Conservation (phyloP, 2,113 vertebrate species). For the Ancistrus triradiatus region DNA sequence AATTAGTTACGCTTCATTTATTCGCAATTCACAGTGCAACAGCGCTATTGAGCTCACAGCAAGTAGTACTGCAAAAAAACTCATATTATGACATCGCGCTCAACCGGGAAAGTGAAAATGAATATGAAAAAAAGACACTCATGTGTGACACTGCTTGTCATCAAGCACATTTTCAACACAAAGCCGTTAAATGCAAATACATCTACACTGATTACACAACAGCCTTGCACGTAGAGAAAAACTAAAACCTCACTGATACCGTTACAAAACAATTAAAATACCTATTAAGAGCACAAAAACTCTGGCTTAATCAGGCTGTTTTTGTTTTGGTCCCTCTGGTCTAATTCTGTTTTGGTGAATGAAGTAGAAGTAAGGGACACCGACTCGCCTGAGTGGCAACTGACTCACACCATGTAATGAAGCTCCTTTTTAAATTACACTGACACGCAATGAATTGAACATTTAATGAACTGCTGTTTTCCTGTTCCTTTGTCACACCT, state of each 20-base stretch:
- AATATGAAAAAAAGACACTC: neutral
- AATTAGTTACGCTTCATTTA: neutral
- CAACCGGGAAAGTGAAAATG: conserved; percentile 11
- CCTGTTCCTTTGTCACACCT: conserved; percentile 17
- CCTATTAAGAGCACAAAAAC: no score
- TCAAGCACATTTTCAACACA: no score
- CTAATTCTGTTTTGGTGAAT: no score
- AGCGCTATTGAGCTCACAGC: neutral
- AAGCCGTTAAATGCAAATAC: no score
- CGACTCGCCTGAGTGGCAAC: conserved; percentile 27
- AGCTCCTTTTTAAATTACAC: conserved; percentile 52
- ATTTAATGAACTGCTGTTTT: conserved; percentile 18
- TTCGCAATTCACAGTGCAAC: neutral
- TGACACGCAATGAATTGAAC: conserved; percentile 51
- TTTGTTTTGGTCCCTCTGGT: no score
- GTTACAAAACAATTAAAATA: no score
- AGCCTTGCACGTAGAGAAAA: neutral
- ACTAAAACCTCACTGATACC: no score
- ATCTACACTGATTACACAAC: neutral
- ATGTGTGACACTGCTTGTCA: neutral
- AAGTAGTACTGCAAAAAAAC: no score
- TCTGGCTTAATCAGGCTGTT: no score
- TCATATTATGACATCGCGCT: conserved; percentile 5
- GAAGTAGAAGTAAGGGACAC: no score
- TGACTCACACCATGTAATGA: conserved; percentile 48